phyloP scores from a whole-genome alignment of 2,797 vertebrate genomes.

The Columba guinea region DNA sequence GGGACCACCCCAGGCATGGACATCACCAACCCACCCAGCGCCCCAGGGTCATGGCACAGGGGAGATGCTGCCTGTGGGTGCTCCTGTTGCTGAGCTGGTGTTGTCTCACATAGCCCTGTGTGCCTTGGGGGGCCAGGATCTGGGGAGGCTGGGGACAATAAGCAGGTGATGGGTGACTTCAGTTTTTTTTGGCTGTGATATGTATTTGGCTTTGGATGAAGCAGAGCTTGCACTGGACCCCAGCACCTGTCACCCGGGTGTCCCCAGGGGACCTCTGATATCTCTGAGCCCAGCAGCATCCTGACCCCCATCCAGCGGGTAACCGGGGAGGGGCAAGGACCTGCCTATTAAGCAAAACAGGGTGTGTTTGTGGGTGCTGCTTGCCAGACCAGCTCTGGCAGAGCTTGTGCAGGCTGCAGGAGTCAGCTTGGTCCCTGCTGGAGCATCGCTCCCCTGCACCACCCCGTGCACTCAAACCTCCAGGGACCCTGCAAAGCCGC shows the following conservation, averaged over 20 bases:
- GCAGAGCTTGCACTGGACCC: fast-evolving
- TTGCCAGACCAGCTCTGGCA: fast-evolving
- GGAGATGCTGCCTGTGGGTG: fast-evolving
- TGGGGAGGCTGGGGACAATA: fast-evolving
- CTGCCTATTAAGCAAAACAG: neutral
- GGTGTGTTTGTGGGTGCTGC: neutral
- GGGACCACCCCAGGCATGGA: too few relatives aligned
- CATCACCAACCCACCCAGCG: neutral
- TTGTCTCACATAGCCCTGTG: neutral
- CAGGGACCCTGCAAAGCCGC: neutral
- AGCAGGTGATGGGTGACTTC: neutral
- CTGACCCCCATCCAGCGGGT: neutral
- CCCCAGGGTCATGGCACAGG: neutral
- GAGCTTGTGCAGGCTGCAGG: neutral
- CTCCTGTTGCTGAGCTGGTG: neutral
- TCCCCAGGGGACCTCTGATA: neutral
- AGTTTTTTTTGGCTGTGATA: neutral
- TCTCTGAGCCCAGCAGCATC: neutral
- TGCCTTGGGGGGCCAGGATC: neutral
- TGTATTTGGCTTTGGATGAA: neutral
- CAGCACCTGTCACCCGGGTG: neutral
- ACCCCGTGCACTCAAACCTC: neutral
- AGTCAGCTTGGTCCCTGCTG: neutral
- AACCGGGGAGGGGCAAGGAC: fast-evolving
- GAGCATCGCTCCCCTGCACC: neutral